Percentiles rank a stretch among this genome's conserved stretches.
Evolutionary conservation across 2,113 vertebrate genomes (phyloP).

Genomic region (Tenebrosternarchus preto): DNA sequence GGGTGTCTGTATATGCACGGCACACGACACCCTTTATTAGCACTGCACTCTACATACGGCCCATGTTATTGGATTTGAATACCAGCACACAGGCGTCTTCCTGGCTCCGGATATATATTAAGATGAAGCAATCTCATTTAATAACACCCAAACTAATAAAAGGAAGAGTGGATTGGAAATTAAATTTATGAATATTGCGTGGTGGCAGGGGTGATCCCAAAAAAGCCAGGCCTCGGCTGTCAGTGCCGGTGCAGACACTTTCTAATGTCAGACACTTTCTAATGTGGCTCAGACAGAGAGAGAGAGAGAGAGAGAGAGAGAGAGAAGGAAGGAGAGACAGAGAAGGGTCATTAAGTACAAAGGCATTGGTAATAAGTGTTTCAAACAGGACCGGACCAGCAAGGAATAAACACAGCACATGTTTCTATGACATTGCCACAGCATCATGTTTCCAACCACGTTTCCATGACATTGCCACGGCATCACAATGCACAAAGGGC

Average conservation of each 20-base stretch:
- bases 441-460: conserved; percentile 20
- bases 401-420: conserved; percentile 21
- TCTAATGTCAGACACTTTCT: conserved; percentile 54
- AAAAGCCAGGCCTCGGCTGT: conserved; percentile 85
- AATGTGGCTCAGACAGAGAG: conserved; percentile 35
- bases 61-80: conserved; percentile 99
- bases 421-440: neutral
- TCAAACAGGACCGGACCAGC: conserved; percentile 37
- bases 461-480: neutral
- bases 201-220: conserved; percentile 86
- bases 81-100: conserved; percentile 94
- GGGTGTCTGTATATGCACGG: conserved; percentile 91
- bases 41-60: conserved; percentile 95
- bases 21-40: conserved; percentile 97
- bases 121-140: conserved; percentile 99
- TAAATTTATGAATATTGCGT: conserved; percentile 99
- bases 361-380: conserved; percentile 19
- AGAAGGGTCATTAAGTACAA: conserved; percentile 21
- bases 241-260: conserved; percentile 70
- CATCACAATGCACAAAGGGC: conserved; percentile 18
- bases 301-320: neutral
- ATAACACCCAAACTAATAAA: conserved; percentile 99
- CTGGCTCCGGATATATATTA: conserved; percentile 96
- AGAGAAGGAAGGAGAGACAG: neutral
- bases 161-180: conserved; percentile 95